Evolutionary conservation across 2,797 vertebrate genomes (phyloP).

Genomic region (Sciurus carolinensis): DNA sequence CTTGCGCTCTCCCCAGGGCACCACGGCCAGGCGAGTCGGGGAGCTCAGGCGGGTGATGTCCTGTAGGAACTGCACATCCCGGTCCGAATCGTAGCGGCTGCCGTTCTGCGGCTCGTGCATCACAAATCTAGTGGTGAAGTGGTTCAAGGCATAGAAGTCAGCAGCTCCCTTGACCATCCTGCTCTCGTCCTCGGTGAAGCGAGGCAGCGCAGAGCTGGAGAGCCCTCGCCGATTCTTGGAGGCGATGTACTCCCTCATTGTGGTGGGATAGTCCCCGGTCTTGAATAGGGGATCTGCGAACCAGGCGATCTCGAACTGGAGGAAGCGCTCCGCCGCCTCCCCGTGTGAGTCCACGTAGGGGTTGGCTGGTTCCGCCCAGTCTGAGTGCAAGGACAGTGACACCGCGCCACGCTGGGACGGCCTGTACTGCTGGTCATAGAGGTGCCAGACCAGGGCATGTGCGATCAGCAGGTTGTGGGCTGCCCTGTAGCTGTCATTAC

Average conservation of each 20-base stretch:
- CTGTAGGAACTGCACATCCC: conserved; percentile 90
- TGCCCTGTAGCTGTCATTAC: conserved; percentile 90
- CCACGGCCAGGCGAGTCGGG: conserved; percentile 90
- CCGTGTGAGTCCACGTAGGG: conserved; percentile 92
- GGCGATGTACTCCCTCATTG: conserved; percentile 91
- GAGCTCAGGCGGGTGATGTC: conserved; percentile 94
- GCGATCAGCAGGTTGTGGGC: conserved; percentile 95
- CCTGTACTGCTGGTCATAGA: conserved; percentile 90
- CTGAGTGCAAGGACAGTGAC: conserved; percentile 95
- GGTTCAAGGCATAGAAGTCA: conserved; percentile 96
- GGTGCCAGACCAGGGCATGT: conserved; percentile 94
- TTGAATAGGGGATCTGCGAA: conserved; percentile 95
- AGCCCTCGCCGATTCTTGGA: conserved; percentile 87
- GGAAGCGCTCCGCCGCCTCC: conserved; percentile 92
- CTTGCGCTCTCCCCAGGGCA: conserved; percentile 94
- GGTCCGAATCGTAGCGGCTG: conserved; percentile 88
- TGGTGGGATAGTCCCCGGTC: conserved; percentile 91
- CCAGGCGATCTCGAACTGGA: conserved; percentile 95
- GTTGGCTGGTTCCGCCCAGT: conserved; percentile 97
- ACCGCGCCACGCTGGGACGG: conserved; percentile 90
- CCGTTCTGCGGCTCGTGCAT: conserved; percentile 88
- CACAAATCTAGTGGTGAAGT: conserved; percentile 97
- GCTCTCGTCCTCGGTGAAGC: conserved; percentile 91
- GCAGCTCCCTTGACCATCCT: conserved; percentile 92
- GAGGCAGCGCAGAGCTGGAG: conserved; percentile 89